Base-by-base conservation (phyloP, 2,113 vertebrate genomes). In the Engraulis encrasicolus region DNA sequence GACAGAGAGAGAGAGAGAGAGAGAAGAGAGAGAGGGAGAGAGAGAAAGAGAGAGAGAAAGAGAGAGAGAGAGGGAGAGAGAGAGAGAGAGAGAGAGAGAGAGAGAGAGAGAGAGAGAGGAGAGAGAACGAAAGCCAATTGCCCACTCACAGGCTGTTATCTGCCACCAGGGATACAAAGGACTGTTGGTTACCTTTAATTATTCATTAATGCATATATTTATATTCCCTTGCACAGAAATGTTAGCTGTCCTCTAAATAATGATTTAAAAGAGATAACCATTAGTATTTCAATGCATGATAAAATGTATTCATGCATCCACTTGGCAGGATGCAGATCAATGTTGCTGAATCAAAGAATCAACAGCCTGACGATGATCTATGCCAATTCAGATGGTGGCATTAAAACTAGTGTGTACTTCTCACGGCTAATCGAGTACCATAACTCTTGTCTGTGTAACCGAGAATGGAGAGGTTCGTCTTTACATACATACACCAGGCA, bases 131-230 rank as follows among this genome's bases (percentile, higher is more conserved):
- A n/a, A n/a, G n/a, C n/a, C n/a, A n/a, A n/a, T n/a, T n/a, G n/a
- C n/a, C n/a, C n/a, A n/a, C n/a, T n/a, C n/a, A n/a, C 54, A 61
- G 54, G n/a, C n/a, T 61, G n/a, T 61, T 19, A 61, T 61, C 54
- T 23, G 54, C 54, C 54, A 61, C 54, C 54, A 23, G 54, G 54
- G 54, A 61, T 23, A 61, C 54, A 61, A 61, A 61, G 54, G 54
- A 19, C 20, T 4, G 6, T 61, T 61, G n/a, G 54, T 23, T 61
- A n/a, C 54, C 27, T 61, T 61, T 61, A 61, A 61, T 61, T 61
- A 61, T 61, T 61, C 20, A 61, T 61, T 23, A 61, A 61, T 61
- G 54, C 54, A 61, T 61, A 61, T 61, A 61, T 23, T 61, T 61
- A 61, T 61, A 61, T 61, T 61, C 20, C 54, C 6, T 23, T 6